Base-by-base conservation (phyloP, 2,797 vertebrate species). In the Thunnus albacares region DNA sequence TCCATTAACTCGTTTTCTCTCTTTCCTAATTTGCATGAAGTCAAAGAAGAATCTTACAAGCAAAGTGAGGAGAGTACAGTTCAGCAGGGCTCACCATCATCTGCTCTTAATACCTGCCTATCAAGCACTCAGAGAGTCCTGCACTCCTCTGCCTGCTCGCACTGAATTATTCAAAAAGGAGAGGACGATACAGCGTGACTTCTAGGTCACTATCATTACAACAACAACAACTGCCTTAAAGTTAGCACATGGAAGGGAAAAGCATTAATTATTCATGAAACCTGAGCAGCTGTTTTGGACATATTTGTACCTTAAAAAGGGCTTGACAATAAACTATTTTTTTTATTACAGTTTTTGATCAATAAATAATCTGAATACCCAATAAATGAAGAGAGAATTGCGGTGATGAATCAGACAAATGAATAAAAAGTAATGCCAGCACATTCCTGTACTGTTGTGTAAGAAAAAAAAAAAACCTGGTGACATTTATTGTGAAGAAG, bases 161-260 rank as follows among this genome's bases (percentile, higher is more conserved):
- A 2, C 64, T 93, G 77, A 91, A 92, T 92, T 84, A 92, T 91
- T 92, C 59, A 92, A 18, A 92, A 18, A 71, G 26, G 22, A 70
- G 62, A 71, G 71, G 55, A 80, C 18, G 70, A 72, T 70, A 70
- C 61, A 15, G 75, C 3, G 14, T 4, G 70, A 81, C 87, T 87
- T 82, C 88, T 79, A 47, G 87, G 81, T 84, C 84, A 68, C 75
- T 24, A 64, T 85, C 80, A 41, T 33, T 20, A 47, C 72, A 65
- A 74, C 55, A 38, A 52, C 5, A 24, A 13, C 8, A 8, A 38
- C 62, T 0, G 55, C 33, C 17, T 60, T 18, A 33, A 81, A 85
- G 51, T 88, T 75, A 57, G 75, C 49, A 71, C 67, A n/a, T 1
- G 13, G 35, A 59, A 18, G 49, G 28, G 14, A 2, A 28, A 43